Conservation (phyloP, 1,140 invertebrate species). For the Tachypleus tridentatus region DNA sequence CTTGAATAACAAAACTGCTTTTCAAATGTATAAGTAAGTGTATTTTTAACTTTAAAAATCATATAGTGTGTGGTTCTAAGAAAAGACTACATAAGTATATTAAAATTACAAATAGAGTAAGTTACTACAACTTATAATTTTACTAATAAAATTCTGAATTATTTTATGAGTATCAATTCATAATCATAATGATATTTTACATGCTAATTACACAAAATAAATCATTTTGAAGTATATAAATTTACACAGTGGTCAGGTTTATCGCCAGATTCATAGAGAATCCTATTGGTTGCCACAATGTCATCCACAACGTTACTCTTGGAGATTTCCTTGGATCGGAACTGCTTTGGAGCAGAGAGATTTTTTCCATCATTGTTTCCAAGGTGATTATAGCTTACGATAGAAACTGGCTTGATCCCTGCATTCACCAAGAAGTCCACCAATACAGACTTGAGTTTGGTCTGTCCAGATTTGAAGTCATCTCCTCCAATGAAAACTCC, state of each 20-base stretch:
- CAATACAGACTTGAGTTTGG: conserved; percentile 89
- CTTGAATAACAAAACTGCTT: no score
- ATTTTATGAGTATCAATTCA: no score
- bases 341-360: conserved; percentile 79
- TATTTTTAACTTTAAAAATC: no score
- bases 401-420: conserved; percentile 90
- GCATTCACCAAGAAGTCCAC: conserved; percentile 87
- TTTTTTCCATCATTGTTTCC: conserved; percentile 97
- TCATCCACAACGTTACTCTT: conserved; percentile 95
- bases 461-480: conserved; percentile 96
- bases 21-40: no score
- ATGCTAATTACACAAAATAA: no score
- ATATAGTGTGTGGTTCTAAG: no score
- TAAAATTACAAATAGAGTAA: no score
- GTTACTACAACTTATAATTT: no score
- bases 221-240: no score
- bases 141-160: no score
- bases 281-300: conserved; percentile 73
- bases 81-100: no score
- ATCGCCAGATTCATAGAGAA: conserved; percentile 63
- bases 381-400: conserved; percentile 94
- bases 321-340: conserved; percentile 62
- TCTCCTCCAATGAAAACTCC: conserved; percentile 80
- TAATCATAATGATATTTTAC: no score
- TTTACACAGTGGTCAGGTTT: conserved; percentile 65